phyloP scores from a whole-genome alignment of 1,140 invertebrate genomes.

The Bilobella aurantiaca region DNA sequence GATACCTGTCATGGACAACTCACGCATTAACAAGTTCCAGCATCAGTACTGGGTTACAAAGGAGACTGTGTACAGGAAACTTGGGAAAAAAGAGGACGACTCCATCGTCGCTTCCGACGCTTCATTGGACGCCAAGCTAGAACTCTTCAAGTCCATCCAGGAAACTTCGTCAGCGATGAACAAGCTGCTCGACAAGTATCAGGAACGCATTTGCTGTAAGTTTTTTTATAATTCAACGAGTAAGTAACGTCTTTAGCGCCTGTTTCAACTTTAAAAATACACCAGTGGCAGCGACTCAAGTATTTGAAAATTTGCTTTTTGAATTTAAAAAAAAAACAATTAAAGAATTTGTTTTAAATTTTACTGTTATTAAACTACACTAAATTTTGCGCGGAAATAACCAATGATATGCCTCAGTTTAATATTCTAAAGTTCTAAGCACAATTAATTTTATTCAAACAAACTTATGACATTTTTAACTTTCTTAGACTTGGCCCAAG shows the following conservation, averaged over 20 bases:
- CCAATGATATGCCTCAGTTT: no score
- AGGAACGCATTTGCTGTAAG: slow-evolving; percentile 78
- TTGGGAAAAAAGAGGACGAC: slow-evolving; percentile 96
- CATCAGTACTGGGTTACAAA: slow-evolving; percentile 98
- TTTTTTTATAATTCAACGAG: no score
- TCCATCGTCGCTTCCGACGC: slow-evolving; percentile 91
- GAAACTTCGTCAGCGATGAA: slow-evolving; percentile 80
- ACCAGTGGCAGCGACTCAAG: no score
- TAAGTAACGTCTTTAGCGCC: no score
- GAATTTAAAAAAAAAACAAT: no score
- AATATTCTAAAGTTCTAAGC: no score
- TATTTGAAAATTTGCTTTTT: no score
- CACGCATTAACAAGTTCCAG: slow-evolving; percentile 68
- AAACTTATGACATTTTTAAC: no score
- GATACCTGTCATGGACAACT: slow-evolving; percentile 38
- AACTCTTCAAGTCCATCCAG: slow-evolving; percentile 90
- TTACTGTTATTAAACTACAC: no score
- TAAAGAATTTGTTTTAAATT: no score
- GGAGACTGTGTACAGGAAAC: slow-evolving; percentile 81
- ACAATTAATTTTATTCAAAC: neutral
- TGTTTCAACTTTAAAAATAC: no score
- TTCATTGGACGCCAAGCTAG: slow-evolving; percentile 92
- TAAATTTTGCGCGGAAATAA: no score
- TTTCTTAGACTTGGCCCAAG: slow-evolving; percentile 69
- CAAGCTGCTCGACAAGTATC: slow-evolving; percentile 84